Evolutionary conservation across 1,140 invertebrate species (phyloP), one percentile per base, ranked within the genome.

Genomic region (Thalassaphorura encarpata): DNA sequence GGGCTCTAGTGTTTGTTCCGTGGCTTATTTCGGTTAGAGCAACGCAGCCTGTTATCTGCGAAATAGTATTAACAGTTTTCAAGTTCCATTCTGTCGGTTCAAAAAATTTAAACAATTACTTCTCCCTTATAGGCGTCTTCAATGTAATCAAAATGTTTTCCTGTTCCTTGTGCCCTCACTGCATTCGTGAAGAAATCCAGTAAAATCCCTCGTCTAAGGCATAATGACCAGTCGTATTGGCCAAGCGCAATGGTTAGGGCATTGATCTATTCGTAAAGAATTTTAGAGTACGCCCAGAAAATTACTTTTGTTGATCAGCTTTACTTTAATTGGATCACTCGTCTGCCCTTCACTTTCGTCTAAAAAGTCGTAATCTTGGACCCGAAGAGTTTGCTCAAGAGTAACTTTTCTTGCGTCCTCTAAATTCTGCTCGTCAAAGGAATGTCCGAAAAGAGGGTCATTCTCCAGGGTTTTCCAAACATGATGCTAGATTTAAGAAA

Each of bases 21-120:
- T 97, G 93, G 39, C 85, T 79, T 26, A 97, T 77, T 76, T 97
- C 94, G 16, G 94, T 97, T 48, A 97, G 70, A 2, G 87, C 85
- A 71, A 96, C 84, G 68, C 86, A 90, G 1, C 88, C 84, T 45
- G 83, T 73, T 24, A 84, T 78, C 79, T 83, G 63, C 28, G 57
- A 61, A 61, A 36, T 46, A 13, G 8, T 11, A 52, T 4, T n/a
- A n/a, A n/a, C n/a, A n/a, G n/a, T 33, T 56, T 1, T 45, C 18
- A 5, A 61, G 18, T 15, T 2, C 48, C 51, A 6, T 40, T 59
- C 39, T 5, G 51, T 18, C 26, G 11, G 26, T 8, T 5, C 19
- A 15, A 56, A 3, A 41, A 56, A 6, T 15, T 11, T 3, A 26
- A 54, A n/a, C 61, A 69, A 67, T 54, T 42, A 82, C 81, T 56